Evolutionary conservation across 2,797 vertebrate genomes (phyloP).

Genomic region (Pristis pectinata): DNA sequence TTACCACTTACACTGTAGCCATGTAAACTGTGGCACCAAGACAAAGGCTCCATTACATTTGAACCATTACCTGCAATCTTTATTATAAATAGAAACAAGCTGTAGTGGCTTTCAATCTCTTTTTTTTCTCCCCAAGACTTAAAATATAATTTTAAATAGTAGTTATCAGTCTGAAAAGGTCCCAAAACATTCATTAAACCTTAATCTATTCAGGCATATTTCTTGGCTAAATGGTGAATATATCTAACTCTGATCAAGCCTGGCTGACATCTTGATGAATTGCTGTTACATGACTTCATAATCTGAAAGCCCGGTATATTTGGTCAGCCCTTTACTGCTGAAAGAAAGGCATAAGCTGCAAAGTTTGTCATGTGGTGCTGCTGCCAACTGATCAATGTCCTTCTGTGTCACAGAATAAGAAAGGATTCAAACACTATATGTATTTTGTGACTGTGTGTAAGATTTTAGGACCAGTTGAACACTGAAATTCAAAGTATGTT

Average conservation of each 20-base stretch:
- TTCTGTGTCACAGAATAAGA: not conserved
- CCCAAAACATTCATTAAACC: slow-evolving; percentile 21
- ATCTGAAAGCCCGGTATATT: slow-evolving; percentile 26
- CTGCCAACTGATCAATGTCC: slow-evolving; percentile 25
- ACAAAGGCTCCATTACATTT: not conserved
- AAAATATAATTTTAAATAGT: slow-evolving; percentile 22
- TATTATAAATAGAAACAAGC: not conserved
- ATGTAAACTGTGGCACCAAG: not conserved
- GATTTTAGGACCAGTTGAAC: not conserved
- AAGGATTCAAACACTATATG: not conserved
- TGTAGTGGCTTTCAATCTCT: slow-evolving; percentile 10
- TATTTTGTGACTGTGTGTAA: not conserved
- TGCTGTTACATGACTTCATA: slow-evolving; percentile 33
- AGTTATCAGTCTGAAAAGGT: slow-evolving; percentile 25
- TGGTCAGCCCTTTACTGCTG: slow-evolving; percentile 22
- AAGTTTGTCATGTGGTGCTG: slow-evolving; percentile 33
- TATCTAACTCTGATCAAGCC: slow-evolving; percentile 28
- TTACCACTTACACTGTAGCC: slow-evolving; percentile 11
- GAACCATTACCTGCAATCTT: not conserved
- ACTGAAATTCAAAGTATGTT: not conserved
- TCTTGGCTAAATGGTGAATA: slow-evolving; percentile 23
- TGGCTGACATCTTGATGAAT: slow-evolving; percentile 37
- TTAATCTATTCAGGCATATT: slow-evolving; percentile 32
- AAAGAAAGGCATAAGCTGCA: slow-evolving; percentile 15
- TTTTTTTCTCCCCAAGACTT: not conserved